These are phyloP conservation scores for Eutrigla gurnardus DNA, from an alignment of 2,797 vertebrate species.

Conservation along the genomic window DNA sequence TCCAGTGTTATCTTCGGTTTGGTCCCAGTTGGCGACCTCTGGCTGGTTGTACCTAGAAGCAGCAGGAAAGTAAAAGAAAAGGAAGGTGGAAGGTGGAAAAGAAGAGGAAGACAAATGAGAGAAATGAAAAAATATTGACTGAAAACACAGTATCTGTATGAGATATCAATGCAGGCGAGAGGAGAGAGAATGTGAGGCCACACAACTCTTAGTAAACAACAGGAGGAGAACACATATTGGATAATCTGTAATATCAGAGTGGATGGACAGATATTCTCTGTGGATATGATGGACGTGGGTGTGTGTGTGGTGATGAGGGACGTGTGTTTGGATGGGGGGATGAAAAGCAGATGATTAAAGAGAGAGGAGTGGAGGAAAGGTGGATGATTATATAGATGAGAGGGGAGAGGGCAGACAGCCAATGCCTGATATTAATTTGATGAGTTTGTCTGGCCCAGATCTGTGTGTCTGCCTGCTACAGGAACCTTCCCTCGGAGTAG, in stretches of 20 bases:
- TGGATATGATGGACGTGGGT: slow-evolving; percentile 39
- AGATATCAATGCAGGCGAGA: neutral
- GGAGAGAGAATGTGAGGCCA: slow-evolving; percentile 20
- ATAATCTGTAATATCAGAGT: slow-evolving; percentile 55
- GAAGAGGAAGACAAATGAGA: neutral
- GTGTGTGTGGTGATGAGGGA: slow-evolving; percentile 7
- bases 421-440: slow-evolving; percentile 69
- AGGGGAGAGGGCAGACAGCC: slow-evolving; percentile 46
- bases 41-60: slow-evolving; percentile 66
- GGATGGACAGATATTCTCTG: slow-evolving; percentile 35
- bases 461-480: slow-evolving; percentile 26
- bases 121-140: neutral
- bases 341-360: slow-evolving; percentile 72
- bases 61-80: neutral
- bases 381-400: slow-evolving; percentile 64
- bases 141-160: neutral
- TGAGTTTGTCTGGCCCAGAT: slow-evolving; percentile 69
- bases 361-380: slow-evolving; percentile 42
- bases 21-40: slow-evolving; percentile 71
- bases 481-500: slow-evolving; percentile 2
- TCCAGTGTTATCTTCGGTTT: slow-evolving; percentile 91
- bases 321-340: slow-evolving; percentile 12
- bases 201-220: slow-evolving; percentile 26
- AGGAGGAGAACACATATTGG: slow-evolving; percentile 24
- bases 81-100: neutral